Evolutionary conservation across 35 echinoderm and acorn worm species (phyloP).

Genomic region (Heliocidaris tuberculata): DNA sequence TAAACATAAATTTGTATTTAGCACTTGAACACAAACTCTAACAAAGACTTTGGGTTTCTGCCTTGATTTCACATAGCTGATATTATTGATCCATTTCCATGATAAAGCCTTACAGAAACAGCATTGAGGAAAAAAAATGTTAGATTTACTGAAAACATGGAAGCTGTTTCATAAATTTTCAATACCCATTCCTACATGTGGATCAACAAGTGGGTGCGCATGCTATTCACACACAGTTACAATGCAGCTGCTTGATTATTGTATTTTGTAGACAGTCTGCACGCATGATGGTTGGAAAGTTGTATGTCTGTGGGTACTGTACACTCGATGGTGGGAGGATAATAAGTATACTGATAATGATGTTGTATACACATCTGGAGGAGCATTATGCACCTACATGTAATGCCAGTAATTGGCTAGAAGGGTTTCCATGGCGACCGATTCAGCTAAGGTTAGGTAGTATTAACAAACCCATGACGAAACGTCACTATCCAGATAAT

Average conservation of each 20-base stretch:
- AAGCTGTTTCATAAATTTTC: no score
- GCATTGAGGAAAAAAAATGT: no score
- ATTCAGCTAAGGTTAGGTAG: background rate
- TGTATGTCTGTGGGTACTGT: background rate
- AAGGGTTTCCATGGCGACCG: background rate
- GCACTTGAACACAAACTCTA: no score
- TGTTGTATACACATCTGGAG: background rate
- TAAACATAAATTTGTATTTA: no score
- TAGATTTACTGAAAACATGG: no score
- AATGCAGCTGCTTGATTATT: background rate
- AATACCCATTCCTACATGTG: no score
- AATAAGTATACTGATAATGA: background rate
- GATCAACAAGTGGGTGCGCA: no score
- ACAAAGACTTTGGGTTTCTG: no score
- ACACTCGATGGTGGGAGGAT: background rate
- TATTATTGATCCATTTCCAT: no score
- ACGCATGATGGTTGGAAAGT: background rate
- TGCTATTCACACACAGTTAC: no score
- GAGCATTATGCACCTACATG: background rate
- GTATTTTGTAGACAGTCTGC: background rate
- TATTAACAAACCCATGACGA: background rate
- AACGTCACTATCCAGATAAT: background rate
- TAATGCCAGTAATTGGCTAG: background rate
- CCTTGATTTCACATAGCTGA: no score
- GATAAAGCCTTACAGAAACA: no score